These are phyloP conservation scores for Antechinus stuartii DNA, from an alignment of 2,113 vertebrate species.

Conservation along the genomic window DNA sequence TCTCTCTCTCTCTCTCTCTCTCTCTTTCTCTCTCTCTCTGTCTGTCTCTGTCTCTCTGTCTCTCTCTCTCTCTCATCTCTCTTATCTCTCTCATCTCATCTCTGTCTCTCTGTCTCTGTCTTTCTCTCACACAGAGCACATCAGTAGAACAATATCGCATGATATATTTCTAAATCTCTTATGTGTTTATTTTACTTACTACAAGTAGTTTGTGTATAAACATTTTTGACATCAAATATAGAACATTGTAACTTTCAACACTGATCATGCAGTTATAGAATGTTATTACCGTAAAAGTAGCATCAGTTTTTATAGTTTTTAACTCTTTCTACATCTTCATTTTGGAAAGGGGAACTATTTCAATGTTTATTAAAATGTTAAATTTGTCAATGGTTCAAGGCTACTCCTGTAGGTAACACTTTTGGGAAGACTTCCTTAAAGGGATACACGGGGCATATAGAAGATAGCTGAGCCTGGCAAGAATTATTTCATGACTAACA, in stretches of 20 bases:
- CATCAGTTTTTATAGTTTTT: not conserved
- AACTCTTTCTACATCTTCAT: not conserved
- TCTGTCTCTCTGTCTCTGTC: not conserved
- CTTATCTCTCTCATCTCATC: no score
- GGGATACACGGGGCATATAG: not conserved
- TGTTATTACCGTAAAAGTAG: not conserved
- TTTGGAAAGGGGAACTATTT: not conserved
- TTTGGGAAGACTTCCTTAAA: not conserved
- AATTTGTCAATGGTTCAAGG: not conserved
- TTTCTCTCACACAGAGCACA: not conserved
- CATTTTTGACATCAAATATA: not conserved
- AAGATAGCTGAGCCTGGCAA: not conserved
- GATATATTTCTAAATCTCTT: no score
- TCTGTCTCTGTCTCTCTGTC: no score
- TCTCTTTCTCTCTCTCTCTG: no score
- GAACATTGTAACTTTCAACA: not conserved
- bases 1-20: no score
- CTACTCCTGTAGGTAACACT: not conserved
- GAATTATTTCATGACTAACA: not conserved
- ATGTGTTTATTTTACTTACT: not conserved
- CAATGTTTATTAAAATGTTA: not conserved
- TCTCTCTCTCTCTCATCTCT: no score
- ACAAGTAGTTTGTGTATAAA: not conserved
- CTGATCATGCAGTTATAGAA: not conserved
- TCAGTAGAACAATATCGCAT: no score